Evolutionary conservation across 2,113 vertebrate species (phyloP).

Genomic region (Myxocyprinus asiaticus): DNA sequence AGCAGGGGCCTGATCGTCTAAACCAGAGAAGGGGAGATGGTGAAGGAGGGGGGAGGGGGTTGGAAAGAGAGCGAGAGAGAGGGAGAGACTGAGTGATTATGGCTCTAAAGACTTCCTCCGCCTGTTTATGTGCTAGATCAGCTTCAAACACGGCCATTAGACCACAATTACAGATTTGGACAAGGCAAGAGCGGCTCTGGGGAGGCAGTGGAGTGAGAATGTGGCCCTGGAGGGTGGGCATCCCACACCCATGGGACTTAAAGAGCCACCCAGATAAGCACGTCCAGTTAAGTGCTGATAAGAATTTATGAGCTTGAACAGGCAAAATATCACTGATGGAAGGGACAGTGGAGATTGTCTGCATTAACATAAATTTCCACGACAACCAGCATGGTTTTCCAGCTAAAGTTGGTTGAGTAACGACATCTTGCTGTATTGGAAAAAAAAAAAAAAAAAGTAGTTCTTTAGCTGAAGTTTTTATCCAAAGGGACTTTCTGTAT

Average conservation of each 20-base stretch:
- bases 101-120: slow-evolving; percentile 95
- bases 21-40: slow-evolving; percentile 74
- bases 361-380: too few species aligned
- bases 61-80: slow-evolving; percentile 38
- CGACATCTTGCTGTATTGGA: too few species aligned
- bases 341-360: too few species aligned
- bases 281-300: slow-evolving; percentile 43
- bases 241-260: slow-evolving; percentile 32
- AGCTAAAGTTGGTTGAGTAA: too few species aligned
- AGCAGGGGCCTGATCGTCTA: slow-evolving; percentile 75
- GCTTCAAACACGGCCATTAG: slow-evolving; percentile 96
- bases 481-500: too few species aligned
- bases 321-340: not conserved
- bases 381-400: too few species aligned
- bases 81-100: slow-evolving; percentile 87
- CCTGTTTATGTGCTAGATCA: slow-evolving; percentile 94
- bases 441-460: too few species aligned
- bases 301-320: slow-evolving; percentile 40
- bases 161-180: slow-evolving; percentile 93
- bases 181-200: slow-evolving; percentile 69
- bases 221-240: slow-evolving; percentile 53
- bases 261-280: slow-evolving; percentile 42
- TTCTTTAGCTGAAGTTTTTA: too few species aligned
- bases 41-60: slow-evolving; percentile 31
- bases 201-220: slow-evolving; percentile 46